Conservation (phyloP, 2,888 invertebrate species). For the Aporophyla nigra region DNA sequence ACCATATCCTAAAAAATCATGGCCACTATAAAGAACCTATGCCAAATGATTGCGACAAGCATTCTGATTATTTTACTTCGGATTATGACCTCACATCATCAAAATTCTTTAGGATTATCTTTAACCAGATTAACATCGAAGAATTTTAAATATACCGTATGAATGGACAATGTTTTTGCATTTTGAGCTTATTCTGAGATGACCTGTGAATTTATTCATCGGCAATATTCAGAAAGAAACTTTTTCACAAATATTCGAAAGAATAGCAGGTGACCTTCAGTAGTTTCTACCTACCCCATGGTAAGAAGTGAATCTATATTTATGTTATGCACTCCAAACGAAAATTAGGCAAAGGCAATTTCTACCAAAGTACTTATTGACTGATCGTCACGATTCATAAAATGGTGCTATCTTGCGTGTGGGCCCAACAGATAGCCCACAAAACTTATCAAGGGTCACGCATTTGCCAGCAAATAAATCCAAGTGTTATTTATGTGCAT, state of each 20-base stretch:
- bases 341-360: neutral
- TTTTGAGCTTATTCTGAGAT: conserved; percentile 4
- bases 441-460: conserved; percentile 48
- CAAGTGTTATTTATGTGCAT: conserved; percentile 48
- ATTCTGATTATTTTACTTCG: conserved; percentile 36
- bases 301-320: too few relatives aligned
- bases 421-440: conserved; percentile 36
- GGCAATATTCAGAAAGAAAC: neutral
- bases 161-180: conserved; percentile 19
- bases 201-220: neutral
- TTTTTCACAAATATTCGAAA: neutral
- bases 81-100: conserved; percentile 51
- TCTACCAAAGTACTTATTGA: neutral
- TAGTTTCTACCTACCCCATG: too few relatives aligned
- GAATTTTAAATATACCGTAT: conserved; percentile 45
- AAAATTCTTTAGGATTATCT: conserved; percentile 48
- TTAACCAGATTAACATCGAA: conserved; percentile 35
- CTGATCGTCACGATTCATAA: conserved; percentile 14
- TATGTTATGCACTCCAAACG: too few relatives aligned
- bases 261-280: too few relatives aligned
- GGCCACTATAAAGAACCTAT: conserved; percentile 30
- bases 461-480: conserved; percentile 38
- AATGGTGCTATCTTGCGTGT: conserved; percentile 18
- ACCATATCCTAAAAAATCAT: conserved; percentile 13
- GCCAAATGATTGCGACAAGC: conserved; percentile 48